Evolutionary conservation across 2,888 invertebrate genomes (phyloP), one percentile per base, ranked within the genome.

Genomic region (Callyntrura guangdongensis): DNA sequence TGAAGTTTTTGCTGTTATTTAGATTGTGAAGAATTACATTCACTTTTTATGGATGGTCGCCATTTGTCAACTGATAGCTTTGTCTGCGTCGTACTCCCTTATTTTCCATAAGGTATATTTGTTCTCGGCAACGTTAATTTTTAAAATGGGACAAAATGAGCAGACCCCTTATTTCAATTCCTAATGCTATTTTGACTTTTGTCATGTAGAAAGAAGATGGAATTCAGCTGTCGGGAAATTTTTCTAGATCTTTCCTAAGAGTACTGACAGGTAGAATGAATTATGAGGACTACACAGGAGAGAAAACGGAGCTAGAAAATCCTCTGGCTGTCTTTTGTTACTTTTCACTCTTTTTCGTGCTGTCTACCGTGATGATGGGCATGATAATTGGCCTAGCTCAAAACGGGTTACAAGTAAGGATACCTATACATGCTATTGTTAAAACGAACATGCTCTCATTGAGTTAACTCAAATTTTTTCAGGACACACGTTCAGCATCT

Each of bases 31-130:
- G 47, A 90, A 90, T 27, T 90, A 90, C 72, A 90, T 90, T 85
- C 85, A 90, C n/a, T 90, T 90, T 69, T 69, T 90, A 36, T 90
- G 90, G 90, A 90, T 85, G 90, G 90, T 90, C 11, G 90, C 90
- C n/a, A 17, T 90, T 17, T 90, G 90, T 20, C 90, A 90, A 53
- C 59, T 90, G 0, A 67, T 90, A n/a, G 90, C 90, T 8, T 27
- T 90, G 9, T 82, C 90, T 12, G 85, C 90, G 0, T 85, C 90
- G 0, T 90, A 90, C 56, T 79, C 90, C 0, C 59, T 90, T 2
- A 90, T 90, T 17, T 90, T 90, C 59, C 79, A 85, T 45, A 90
- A 79, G 85, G 90, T 90, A 85, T 20, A 25, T 69, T 22, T 36
- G 20, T 84, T 47, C 49, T 5, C 4, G 49, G 59, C 14, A 36